These are phyloP conservation scores for Mylabris sibirica DNA, from an alignment of 2,888 invertebrate species.

Conservation along the genomic window DNA sequence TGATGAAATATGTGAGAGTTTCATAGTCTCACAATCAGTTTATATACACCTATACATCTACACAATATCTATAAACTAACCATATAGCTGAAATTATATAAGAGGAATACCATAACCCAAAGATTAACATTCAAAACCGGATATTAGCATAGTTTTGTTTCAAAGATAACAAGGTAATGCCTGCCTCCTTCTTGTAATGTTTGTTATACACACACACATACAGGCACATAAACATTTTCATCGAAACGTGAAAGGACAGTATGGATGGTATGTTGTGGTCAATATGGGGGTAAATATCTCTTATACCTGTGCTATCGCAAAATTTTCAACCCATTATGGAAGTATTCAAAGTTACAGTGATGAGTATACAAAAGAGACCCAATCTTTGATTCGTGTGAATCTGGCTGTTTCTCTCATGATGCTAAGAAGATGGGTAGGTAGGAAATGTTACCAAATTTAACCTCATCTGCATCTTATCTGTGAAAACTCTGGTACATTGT, in stretches of 20 bases:
- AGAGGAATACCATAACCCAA: slow-evolving; percentile 4
- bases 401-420: too few species aligned
- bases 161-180: slow-evolving; percentile 29
- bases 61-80: not conserved
- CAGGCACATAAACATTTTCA: slow-evolving; percentile 10
- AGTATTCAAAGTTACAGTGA: not conserved
- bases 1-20: too few species aligned
- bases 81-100: not conserved
- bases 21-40: not conserved
- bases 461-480: too few species aligned
- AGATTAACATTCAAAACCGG: slow-evolving; percentile 27
- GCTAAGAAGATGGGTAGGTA: too few species aligned
- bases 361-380: too few species aligned
- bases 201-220: not conserved
- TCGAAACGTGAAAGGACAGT: not conserved
- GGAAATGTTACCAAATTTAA: too few species aligned
- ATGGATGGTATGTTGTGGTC: not conserved
- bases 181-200: slow-evolving; percentile 20
- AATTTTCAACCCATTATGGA: not conserved
- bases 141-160: slow-evolving; percentile 33
- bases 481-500: too few species aligned
- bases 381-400: too few species aligned
- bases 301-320: slow-evolving; percentile 1
- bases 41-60: not conserved
- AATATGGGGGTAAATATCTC: slow-evolving; percentile 8